Percentiles rank a stretch among this genome's conserved stretches.
Evolutionary conservation across 1,140 invertebrate genomes (phyloP).

Genomic region (Pachypsylla venusta): DNA sequence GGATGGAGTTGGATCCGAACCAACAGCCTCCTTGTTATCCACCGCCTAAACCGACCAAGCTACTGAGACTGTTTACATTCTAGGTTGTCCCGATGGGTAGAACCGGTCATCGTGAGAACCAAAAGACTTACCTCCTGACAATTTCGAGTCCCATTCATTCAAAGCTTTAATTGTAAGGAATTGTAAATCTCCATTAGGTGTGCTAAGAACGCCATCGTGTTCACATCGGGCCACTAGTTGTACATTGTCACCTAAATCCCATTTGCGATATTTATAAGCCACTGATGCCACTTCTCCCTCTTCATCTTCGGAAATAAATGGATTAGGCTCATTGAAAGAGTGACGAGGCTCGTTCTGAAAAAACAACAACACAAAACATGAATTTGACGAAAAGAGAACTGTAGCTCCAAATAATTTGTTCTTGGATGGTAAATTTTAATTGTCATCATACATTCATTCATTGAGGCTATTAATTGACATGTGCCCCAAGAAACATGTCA

Average conservation of each 20-base stretch:
- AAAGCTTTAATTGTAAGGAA: slow-evolving; percentile 94
- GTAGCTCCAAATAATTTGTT: too few species aligned
- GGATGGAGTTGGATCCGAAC: too few species aligned
- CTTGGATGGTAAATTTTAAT: too few species aligned
- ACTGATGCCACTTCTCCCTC: slow-evolving; percentile 76
- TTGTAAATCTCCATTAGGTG: slow-evolving; percentile 80
- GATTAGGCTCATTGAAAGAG: slow-evolving; percentile 84
- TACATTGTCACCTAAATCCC: slow-evolving; percentile 87
- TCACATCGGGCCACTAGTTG: slow-evolving; percentile 86
- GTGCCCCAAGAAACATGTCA: too few species aligned
- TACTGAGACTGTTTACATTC: too few species aligned
- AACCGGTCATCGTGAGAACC: too few species aligned
- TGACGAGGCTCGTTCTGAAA: slow-evolving; percentile 59
- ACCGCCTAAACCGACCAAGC: too few species aligned
- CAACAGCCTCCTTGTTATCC: too few species aligned
- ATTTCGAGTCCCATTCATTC: slow-evolving; percentile 96
- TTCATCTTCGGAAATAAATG: slow-evolving; percentile 84
- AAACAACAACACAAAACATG: slow-evolving; percentile 15
- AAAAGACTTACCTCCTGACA: slow-evolving; percentile 2
- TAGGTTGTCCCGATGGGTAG: too few species aligned
- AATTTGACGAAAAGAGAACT: too few species aligned
- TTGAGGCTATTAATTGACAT: too few species aligned
- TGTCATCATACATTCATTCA: too few species aligned
- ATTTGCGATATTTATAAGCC: slow-evolving; percentile 92
- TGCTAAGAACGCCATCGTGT: slow-evolving; percentile 86